Evolutionary conservation across 2,888 invertebrate species (phyloP).

Genomic region (Pocota personata): DNA sequence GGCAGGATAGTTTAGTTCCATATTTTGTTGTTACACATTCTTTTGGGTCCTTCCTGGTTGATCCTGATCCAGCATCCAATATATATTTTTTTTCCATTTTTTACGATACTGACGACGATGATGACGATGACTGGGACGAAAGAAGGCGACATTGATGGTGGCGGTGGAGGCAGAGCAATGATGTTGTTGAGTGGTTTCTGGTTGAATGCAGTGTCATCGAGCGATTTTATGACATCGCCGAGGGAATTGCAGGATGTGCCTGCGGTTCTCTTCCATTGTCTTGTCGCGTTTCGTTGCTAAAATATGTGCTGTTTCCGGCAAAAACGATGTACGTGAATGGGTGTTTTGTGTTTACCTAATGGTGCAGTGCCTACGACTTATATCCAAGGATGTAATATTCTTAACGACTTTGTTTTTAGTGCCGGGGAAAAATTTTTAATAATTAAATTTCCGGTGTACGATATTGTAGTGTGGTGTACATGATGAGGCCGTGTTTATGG

Average conservation of each 20-base stretch:
- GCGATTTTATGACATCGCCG: constrained; percentile 67
- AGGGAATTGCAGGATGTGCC: constrained; percentile 66
- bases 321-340: neutral
- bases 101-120: constrained; percentile 60
- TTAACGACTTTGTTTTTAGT: constrained; percentile 34
- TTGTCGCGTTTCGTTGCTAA: constrained; percentile 47
- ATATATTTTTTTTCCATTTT: constrained; percentile 13
- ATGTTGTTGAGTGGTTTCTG: constrained; percentile 70
- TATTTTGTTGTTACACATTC: constrained; percentile 67
- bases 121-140: constrained; percentile 55
- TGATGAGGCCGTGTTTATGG: neutral
- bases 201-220: constrained; percentile 72
- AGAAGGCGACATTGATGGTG: constrained; percentile 44
- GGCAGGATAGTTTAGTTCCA: constrained; percentile 68
- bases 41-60: constrained; percentile 27
- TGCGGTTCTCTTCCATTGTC: constrained; percentile 45
- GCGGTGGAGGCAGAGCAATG: constrained; percentile 36
- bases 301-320: constrained; percentile 42
- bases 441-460: constrained; percentile 37
- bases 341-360: constrained; percentile 3
- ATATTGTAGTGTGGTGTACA: neutral
- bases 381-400: neutral
- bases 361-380: constrained; percentile 24
- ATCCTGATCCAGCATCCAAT: constrained; percentile 65
- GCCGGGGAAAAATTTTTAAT: constrained; percentile 22